Evolutionary conservation across 2,888 invertebrate species (phyloP), one percentile per base, ranked within the genome.

Genomic region (Lamellibrachia columna): DNA sequence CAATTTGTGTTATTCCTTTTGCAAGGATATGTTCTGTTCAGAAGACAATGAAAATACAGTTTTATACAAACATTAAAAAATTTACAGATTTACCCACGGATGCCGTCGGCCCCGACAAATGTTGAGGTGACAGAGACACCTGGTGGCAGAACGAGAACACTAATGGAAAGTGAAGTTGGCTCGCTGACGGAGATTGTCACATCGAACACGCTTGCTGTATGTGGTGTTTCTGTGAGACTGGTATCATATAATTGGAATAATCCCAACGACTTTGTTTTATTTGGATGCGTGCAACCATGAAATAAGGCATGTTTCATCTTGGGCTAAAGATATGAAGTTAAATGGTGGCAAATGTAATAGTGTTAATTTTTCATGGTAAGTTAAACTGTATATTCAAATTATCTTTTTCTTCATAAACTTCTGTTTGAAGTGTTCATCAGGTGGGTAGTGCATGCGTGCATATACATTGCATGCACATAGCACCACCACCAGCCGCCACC

Each of bases 161-260:
- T 75, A 75, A 75, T 75, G 6, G 75, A 75, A 75, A 75, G 75
- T 22, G 75, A 75, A 75, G 75, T 22, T 2, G 75, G n/a, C 75
- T 75, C 93, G 55, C 91, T 94, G n/a, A 92, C 92, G 90, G 93
- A 93, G n/a, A 91, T 94, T 6, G 93, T 94, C 91, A 93, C 94
- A 52, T 92, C 93, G 3, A 93, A 94, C 60, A 92, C 93, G 9
- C 93, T 94, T 52, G 93, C 93, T 91, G 94, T 94, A 92, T 9
- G 91, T 91, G 75, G n/a, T 4, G 22, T 60, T 60, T 92, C 52
- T 60, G 75, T 90, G 22, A 52, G 15, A n/a, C 60, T 22, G 3
- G n/a, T 75, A 15, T 75, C 15, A 75, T 3, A 75, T 75, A 22
- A 22, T 75, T 75, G 22, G 52, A 60, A 53, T 6, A 75, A 75